These are phyloP conservation scores for Macropodus opercularis DNA, from an alignment of 2,797 vertebrate species.

Conservation along the genomic window DNA sequence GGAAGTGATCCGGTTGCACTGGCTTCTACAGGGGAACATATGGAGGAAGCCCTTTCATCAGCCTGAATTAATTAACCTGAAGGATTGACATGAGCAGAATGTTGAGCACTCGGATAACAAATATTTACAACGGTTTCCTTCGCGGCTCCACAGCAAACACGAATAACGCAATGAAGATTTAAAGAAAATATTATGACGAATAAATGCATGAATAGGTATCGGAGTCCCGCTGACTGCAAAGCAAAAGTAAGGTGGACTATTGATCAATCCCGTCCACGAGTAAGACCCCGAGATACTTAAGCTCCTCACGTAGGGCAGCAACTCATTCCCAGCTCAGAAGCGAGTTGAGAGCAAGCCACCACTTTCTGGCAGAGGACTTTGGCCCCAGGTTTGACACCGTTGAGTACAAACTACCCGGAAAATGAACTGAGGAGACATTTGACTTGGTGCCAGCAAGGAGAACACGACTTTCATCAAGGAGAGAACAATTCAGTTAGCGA, in stretches of 20 bases:
- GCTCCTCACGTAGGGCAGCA: slow-evolving; percentile 21
- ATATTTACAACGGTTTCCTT: slow-evolving; percentile 28
- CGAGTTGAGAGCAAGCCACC: slow-evolving; percentile 4
- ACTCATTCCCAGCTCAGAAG: slow-evolving; percentile 11
- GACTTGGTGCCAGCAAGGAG: background rate
- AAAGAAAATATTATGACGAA: slow-evolving; percentile 6
- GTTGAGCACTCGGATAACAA: slow-evolving; percentile 10
- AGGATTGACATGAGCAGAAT: slow-evolving; percentile 36
- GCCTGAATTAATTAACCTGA: slow-evolving; percentile 36
- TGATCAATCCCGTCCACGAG: slow-evolving; percentile 2
- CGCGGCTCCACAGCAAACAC: background rate
- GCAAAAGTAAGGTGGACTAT: slow-evolving; percentile 16
- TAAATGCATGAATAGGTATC: slow-evolving; percentile 6
- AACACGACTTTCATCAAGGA: background rate
- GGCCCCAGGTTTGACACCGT: slow-evolving; percentile 12
- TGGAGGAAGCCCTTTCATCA: slow-evolving; percentile 38
- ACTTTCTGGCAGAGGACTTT: slow-evolving; percentile 3
- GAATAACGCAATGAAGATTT: slow-evolving; percentile 1
- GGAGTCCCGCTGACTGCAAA: slow-evolving; percentile 3
- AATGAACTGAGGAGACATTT: background rate
- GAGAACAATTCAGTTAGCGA: background rate
- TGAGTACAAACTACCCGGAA: background rate
- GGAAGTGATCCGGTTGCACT: slow-evolving; percentile 22
- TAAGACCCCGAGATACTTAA: slow-evolving; percentile 25
- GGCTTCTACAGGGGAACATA: slow-evolving; percentile 39